Conservation (phyloP, 2,113 vertebrate genomes). For the Hydropotes inermis region DNA sequence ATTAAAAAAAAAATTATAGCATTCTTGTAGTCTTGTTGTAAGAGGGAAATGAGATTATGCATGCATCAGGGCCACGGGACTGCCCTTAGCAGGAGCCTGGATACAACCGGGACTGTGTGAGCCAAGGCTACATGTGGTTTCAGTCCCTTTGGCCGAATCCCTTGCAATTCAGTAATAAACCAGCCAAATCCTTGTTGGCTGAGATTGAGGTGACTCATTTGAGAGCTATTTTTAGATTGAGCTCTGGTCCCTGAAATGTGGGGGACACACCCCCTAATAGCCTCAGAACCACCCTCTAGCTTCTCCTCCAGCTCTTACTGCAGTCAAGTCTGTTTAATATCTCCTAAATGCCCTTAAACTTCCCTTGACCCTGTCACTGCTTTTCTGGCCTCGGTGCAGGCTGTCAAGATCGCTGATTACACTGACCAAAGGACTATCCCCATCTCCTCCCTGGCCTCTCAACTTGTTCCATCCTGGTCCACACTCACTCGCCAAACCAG, state of each 20-base stretch:
- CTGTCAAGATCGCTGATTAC: not conserved
- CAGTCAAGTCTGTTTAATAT: not conserved
- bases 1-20: not conserved
- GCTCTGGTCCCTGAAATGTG: not conserved
- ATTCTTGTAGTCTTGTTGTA: not conserved
- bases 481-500: not conserved
- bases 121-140: slow-evolving; percentile 54
- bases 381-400: not conserved
- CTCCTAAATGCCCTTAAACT: not conserved
- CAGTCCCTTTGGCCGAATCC: slow-evolving; percentile 26
- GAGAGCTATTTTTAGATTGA: slow-evolving; percentile 53
- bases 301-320: not conserved
- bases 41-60: not conserved
- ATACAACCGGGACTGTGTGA: not conserved
- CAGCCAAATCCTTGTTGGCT: slow-evolving; percentile 56
- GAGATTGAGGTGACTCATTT: not conserved
- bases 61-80: not conserved
- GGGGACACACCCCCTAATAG: not conserved
- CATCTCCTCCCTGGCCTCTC: not conserved
- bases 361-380: not conserved
- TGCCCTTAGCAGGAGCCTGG: not conserved
- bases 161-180: slow-evolving; percentile 1
- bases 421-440: not conserved
- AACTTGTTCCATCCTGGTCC: not conserved
- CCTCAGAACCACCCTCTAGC: not conserved